Base-by-base conservation (phyloP, 2,888 invertebrate genomes). In the Aleiodes leptofemur region DNA sequence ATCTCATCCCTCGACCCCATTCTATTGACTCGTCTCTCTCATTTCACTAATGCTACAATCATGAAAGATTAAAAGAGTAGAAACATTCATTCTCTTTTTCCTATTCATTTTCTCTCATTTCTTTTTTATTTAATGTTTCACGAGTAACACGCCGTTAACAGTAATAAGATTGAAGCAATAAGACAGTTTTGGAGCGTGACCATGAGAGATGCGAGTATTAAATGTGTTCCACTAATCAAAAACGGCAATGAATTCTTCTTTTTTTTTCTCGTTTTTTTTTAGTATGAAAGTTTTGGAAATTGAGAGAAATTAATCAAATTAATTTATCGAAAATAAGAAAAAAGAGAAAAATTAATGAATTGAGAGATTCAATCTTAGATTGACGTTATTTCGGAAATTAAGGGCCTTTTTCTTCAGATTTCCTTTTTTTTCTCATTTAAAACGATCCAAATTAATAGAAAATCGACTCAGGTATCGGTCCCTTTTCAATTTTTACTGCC, bases 181-280 rank as follows among this genome's bases (percentile, higher is more conserved):
- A 87, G 86, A 85, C 84, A 82, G 86, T 88, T 88, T 86, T 88
- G 87, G 88, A 88, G 88, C 88, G 88, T 88, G 87, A 88, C 88
- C 83, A 81, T 72, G 78, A 79, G 70, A 53, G 74, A 79, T 68
- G 75, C 78, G 78, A 70, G 77, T 80, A 75, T 75, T 69, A 78
- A 76, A 55, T 29, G 80, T 81, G 84, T 83, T 81, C 81, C 80
- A 81, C 81, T 83, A 83, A 83, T 83, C 80, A 77, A 78, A 76
- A 76, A 69, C 78, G 79, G 79, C 69, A 81, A 77, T 68, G 56
- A 7, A 38, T 43, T 8, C n/a, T n/a, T n/a, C n/a, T 43, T 43
- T 43, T 48, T 48, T 69, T 64, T 9, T 48, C 23, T 69, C 61
- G 48, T 23, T 43, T 66, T 50, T 50, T 55, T 66, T 71, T 57